phyloP scores from a whole-genome alignment of 2,888 invertebrate species.

The Hemithea aestivaria region DNA sequence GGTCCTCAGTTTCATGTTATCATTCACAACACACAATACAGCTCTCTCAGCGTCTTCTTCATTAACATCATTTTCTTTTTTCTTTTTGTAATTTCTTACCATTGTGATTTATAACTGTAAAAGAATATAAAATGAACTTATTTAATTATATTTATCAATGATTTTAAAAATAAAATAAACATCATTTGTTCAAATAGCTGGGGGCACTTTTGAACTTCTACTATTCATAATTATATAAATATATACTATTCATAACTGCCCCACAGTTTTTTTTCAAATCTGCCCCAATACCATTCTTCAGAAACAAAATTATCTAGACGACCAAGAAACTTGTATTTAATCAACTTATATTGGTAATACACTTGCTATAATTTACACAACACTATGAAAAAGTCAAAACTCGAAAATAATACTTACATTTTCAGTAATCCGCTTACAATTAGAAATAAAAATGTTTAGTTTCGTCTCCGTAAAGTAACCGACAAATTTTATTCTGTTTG shows the following conservation, averaged over 20 bases:
- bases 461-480: constrained; percentile 5
- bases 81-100: constrained; percentile 3
- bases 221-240: too few relatives aligned
- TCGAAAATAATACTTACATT: constrained; percentile 6
- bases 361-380: constrained; percentile 5
- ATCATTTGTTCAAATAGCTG: too few relatives aligned
- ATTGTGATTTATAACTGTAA: background rate
- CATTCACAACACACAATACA: constrained; percentile 17
- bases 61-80: constrained; percentile 9
- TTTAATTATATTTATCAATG: too few relatives aligned
- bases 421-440: constrained; percentile 5
- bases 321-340: constrained; percentile 1
- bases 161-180: too few relatives aligned
- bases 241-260: constrained; percentile 26
- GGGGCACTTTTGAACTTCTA: constrained; percentile 1
- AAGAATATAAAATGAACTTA: background rate
- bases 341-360: constrained; percentile 7
- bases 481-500: constrained; percentile 2
- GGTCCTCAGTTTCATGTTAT: constrained; percentile 16
- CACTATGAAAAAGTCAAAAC: constrained; percentile 3
- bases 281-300: constrained; percentile 10
- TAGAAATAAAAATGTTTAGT: constrained; percentile 6
- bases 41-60: constrained; percentile 15
- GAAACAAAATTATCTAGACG: constrained; percentile 6
- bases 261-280: constrained; percentile 13